Conservation (phyloP, 2,113 vertebrate species). For the Melanerpes aurifrons region DNA sequence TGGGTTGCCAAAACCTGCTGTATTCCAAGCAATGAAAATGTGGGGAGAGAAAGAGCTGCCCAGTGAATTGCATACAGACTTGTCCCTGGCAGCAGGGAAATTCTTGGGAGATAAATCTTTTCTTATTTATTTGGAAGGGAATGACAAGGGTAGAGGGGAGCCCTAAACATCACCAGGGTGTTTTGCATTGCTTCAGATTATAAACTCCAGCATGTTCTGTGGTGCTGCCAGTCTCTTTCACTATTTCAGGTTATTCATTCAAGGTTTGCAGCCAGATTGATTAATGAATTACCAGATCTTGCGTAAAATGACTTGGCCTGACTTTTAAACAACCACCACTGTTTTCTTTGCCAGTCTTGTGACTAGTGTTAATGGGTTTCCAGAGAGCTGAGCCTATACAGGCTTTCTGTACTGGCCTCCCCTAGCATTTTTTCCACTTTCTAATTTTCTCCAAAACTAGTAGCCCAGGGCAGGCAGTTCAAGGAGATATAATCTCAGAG, state of each 20-base stretch:
- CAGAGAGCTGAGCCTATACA: slow-evolving; percentile 35
- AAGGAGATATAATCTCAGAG: slow-evolving; percentile 51
- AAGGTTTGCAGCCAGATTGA: slow-evolving; percentile 73
- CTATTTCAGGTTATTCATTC: slow-evolving; percentile 81
- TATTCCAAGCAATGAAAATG: slow-evolving; percentile 18
- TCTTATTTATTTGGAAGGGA: slow-evolving; percentile 47
- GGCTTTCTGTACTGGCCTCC: slow-evolving; percentile 32
- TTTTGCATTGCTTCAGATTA: slow-evolving; percentile 57
- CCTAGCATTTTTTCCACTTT: slow-evolving; percentile 36
- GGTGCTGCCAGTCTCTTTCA: slow-evolving; percentile 63
- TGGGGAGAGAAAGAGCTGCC: slow-evolving; percentile 10
- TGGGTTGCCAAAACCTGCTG: slow-evolving; percentile 38
- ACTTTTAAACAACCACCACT: slow-evolving; percentile 76
- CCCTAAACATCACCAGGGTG: slow-evolving; percentile 39
- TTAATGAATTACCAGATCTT: slow-evolving; percentile 88
- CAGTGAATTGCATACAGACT: not conserved
- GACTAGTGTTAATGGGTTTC: slow-evolving; percentile 80
- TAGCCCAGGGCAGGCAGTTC: slow-evolving; percentile 70
- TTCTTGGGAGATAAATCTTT: slow-evolving; percentile 66
- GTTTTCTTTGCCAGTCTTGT: slow-evolving; percentile 76
- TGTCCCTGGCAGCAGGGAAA: slow-evolving; percentile 44
- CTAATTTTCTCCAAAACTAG: slow-evolving; percentile 64
- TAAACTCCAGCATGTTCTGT: slow-evolving; percentile 28
- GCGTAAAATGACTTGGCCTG: slow-evolving; percentile 81
- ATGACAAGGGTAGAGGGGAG: slow-evolving; percentile 7